Conservation (phyloP, 2,888 invertebrate species). For the Limnephilus lunatus region DNA sequence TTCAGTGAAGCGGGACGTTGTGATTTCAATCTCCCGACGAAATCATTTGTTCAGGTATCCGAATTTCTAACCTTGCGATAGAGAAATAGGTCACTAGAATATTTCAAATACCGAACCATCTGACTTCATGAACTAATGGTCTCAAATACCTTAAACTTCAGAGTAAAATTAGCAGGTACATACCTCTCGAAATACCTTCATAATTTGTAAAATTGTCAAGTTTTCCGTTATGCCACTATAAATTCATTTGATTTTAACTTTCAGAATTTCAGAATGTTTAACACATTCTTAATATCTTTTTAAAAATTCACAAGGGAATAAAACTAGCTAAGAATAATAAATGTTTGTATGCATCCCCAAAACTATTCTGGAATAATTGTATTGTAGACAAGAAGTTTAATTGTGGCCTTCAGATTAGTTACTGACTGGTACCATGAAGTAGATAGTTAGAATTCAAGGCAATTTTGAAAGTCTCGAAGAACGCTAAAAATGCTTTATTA, state of each 20-base stretch:
- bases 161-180: constrained; percentile 10
- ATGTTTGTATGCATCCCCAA: too few relatives aligned
- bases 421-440: neutral
- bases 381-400: neutral
- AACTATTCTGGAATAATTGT: neutral
- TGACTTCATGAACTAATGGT: neutral
- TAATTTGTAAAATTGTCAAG: neutral
- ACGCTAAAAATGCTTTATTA: constrained; percentile 8
- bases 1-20: constrained; percentile 24
- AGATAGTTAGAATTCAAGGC: neutral
- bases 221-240: neutral
- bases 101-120: constrained; percentile 30
- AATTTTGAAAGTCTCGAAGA: neutral
- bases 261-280: neutral
- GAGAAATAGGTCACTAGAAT: constrained; percentile 35
- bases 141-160: neutral
- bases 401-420: neutral
- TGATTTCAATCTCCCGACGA: constrained; percentile 49
- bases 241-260: neutral
- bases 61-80: constrained; percentile 46
- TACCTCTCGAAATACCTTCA: neutral
- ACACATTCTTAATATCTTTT: neutral
- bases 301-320: neutral
- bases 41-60: constrained; percentile 33
- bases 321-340: neutral